A percentile compares a stretch with the other conserved stretches of the same genome.
Conservation (phyloP, 30 jellyfish, hydroid and myxozoan species). For the Aurelia sp. region DNA sequence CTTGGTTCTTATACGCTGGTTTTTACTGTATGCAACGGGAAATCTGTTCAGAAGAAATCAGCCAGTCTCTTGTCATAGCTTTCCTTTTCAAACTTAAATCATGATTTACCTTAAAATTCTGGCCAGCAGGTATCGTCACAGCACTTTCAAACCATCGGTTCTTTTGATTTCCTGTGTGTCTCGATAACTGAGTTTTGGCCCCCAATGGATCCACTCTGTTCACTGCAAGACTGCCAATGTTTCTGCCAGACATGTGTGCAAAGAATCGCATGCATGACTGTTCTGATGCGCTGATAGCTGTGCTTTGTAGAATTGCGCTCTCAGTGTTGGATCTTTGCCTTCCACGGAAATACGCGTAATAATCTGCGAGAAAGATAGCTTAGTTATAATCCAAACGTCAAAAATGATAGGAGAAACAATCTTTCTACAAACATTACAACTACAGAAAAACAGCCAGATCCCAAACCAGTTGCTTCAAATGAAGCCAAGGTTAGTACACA, state of each 20-base stretch:
- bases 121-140: constrained; percentile 41
- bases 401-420: too few relatives aligned
- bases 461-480: too few relatives aligned
- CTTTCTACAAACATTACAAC: too few relatives aligned
- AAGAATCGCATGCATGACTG: constrained; percentile 31
- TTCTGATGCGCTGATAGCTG: neutral
- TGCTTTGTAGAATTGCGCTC: constrained; percentile 18
- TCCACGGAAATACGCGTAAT: constrained; percentile 15
- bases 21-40: too few relatives aligned
- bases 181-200: constrained; percentile 2
- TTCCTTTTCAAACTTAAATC: neutral
- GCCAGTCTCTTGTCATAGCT: too few relatives aligned
- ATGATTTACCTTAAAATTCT: constrained; percentile 6
- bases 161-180: constrained; percentile 16
- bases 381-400: too few relatives aligned
- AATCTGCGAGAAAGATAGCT: neutral
- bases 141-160: constrained; percentile 34
- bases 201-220: neutral
- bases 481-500: too few relatives aligned
- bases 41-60: too few relatives aligned
- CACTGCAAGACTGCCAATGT: constrained; percentile 29
- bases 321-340: neutral
- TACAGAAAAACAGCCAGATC: too few relatives aligned
- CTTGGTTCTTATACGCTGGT: too few relatives aligned
- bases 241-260: constrained; percentile 20